These are phyloP conservation scores for Bufo gargarizans DNA, from an alignment of 2,113 vertebrate genomes.

Conservation along the genomic window DNA sequence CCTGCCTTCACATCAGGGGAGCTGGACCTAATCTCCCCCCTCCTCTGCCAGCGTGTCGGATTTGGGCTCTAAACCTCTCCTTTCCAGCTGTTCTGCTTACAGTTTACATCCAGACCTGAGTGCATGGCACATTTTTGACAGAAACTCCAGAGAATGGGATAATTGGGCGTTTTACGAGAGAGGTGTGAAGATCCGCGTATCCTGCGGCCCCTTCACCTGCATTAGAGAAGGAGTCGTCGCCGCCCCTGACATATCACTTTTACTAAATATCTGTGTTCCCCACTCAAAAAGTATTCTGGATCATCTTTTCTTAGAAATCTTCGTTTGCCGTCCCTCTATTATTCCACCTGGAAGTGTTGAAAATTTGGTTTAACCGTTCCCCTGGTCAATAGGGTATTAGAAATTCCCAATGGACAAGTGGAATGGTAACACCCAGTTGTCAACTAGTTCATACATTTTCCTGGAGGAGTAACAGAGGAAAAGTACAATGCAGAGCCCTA, in stretches of 20 bases:
- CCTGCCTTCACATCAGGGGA: neutral
- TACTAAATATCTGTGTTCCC: no score
- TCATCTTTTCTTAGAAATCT: no score
- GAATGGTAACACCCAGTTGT: no score
- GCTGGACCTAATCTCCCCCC: conserved; percentile 37
- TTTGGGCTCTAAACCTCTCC: conserved; percentile 37
- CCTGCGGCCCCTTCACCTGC: neutral
- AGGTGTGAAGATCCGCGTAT: neutral
- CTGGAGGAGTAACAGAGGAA: no score
- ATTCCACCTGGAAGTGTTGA: neutral
- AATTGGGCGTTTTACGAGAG: conserved; percentile 19
- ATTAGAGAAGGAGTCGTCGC: neutral
- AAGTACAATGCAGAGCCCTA: no score
- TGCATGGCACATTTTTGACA: neutral
- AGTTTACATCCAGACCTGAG: neutral
- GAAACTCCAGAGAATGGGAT: neutral
- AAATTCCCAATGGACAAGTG: no score
- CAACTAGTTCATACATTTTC: no score
- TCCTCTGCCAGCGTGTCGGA: conserved; percentile 28
- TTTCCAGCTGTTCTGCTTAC: conserved; percentile 47
- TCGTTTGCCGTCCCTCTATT: neutral
- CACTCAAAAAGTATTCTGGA: no score
- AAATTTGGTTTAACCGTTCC: no score
- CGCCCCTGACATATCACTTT: no score
- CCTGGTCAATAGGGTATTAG: no score